These are phyloP conservation scores for Erebia palarica DNA, from an alignment of 2,888 invertebrate genomes.

Conservation along the genomic window DNA sequence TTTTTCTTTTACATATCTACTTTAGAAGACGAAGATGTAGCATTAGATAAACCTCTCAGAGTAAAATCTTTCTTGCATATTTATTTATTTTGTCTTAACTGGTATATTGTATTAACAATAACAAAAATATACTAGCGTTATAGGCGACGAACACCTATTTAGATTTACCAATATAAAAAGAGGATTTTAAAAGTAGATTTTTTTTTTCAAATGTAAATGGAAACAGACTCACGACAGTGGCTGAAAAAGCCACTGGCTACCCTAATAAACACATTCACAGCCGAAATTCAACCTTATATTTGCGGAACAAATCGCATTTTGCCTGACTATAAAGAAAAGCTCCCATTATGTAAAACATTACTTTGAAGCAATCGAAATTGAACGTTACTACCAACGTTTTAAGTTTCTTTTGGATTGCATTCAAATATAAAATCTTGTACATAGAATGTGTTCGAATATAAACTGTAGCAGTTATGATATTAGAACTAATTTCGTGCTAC, in stretches of 20 bases:
- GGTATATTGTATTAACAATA: no score
- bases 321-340: constrained; percentile 31
- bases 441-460: constrained; percentile 17
- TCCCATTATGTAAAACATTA: constrained; percentile 52
- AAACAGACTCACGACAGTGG: constrained; percentile 56
- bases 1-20: no score
- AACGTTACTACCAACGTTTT: not conserved
- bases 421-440: not conserved
- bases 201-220: constrained; percentile 50
- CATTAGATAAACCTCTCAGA: no score
- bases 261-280: constrained; percentile 54
- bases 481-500: not conserved
- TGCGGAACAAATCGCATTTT: constrained; percentile 39
- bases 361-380: constrained; percentile 14
- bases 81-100: no score
- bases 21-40: no score
- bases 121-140: no score
- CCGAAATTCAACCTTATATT: constrained; percentile 47
- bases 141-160: no score
- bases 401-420: constrained; percentile 12
- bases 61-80: no score
- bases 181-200: no score
- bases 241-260: constrained; percentile 60
- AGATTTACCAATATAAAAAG: no score
- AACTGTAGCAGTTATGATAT: not conserved